Base-by-base conservation (phyloP, 2,113 vertebrate species). In the Istiophorus platypterus region DNA sequence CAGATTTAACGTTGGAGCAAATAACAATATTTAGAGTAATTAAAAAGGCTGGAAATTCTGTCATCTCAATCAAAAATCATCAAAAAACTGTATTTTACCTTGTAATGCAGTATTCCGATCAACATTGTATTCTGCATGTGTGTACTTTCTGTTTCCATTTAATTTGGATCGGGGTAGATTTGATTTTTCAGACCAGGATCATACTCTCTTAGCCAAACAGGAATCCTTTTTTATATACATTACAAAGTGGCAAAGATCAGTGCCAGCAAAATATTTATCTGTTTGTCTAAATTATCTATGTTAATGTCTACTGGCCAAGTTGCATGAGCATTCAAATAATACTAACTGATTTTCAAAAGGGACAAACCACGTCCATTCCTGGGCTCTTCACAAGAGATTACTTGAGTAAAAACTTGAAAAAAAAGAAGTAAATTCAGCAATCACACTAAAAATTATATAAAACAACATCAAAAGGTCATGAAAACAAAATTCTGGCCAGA, bases 401-500 rank as follows among this genome's bases (percentile, higher is more conserved):
- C 42, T 42, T 64, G 15, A 51, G 45, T 65, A 42, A 45, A 41
- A 41, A 41, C n/a, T n/a, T n/a, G n/a, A 41, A 41, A 11, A 41
- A 41, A 65, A 26, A 41, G 26, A 7, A 51, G 62, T 63, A 45
- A 76, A 69, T 76, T 80, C 69, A 69, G 45, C 54, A 24, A 73
- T 68, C 18, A 34, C 54, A 47, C 51, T 26, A 41, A 11, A 58
- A 31, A n/a, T 75, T 66, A 8, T 64, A 71, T 56, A 52, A 68
- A 80, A 80, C 18, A 62, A 83, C n/a, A 65, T 79, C 27, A 76
- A 70, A 75, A 81, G 62, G 61, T 63, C 22, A 72, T 64, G 41
- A 58, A 63, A 66, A 52, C 58, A 64, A 54, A 72, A 75, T 67
- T 45, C 61, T 15, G 26, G 27, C 31, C 5, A 9, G 26, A n/a